Percentiles rank a stretch among this genome's conserved stretches.
Conservation (phyloP, 2,113 vertebrate species). For the Cavia aperea region DNA sequence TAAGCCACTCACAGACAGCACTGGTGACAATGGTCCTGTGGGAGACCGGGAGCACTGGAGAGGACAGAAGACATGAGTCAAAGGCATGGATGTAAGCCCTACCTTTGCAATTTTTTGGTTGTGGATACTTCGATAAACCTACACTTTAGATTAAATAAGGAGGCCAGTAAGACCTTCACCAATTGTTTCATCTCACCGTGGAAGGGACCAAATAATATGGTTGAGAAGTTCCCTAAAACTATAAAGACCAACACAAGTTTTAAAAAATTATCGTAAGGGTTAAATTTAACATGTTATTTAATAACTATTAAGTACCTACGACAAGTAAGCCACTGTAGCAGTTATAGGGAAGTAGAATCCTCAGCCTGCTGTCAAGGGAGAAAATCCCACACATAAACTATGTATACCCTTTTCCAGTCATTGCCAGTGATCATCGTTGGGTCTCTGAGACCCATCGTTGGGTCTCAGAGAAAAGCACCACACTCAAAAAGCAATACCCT, state of each 20-base stretch:
- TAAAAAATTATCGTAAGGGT: neutral
- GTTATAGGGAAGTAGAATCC: neutral
- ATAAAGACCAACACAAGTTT: neutral
- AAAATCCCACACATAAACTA: neutral
- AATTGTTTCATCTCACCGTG: neutral
- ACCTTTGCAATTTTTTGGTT: neutral
- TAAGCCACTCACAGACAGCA: neutral
- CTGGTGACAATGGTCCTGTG: accelerated
- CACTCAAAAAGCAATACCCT: neutral
- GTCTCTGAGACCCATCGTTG: neutral
- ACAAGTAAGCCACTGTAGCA: neutral
- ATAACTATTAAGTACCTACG: neutral
- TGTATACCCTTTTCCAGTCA: neutral
- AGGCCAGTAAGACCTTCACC: neutral
- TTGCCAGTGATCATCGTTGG: neutral
- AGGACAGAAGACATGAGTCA: neutral
- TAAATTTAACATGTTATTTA: neutral
- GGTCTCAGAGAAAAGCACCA: neutral
- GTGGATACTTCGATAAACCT: neutral
- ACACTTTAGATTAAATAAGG: neutral
- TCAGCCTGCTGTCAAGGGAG: neutral
- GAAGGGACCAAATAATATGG: neutral
- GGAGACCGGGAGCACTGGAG: neutral
- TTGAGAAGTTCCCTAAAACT: neutral
- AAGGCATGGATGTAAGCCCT: neutral